Evolutionary conservation across 2,797 vertebrate species (phyloP), one percentile per base, ranked within the genome.

Genomic region (Falco concolor): DNA sequence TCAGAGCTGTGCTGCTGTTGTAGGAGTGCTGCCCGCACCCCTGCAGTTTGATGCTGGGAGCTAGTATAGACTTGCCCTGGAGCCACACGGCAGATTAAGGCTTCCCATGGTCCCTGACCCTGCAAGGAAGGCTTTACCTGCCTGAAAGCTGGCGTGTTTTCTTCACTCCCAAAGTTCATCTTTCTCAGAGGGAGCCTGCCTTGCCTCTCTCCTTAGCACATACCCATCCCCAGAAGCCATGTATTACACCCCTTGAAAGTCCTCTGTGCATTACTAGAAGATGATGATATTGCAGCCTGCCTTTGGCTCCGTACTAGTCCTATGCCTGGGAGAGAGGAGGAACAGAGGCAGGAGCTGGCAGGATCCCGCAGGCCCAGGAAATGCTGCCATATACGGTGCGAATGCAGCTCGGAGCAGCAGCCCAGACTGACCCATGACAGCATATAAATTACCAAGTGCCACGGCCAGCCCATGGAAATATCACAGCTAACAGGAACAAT

Each of bases 381-480:
- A 65, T 6, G 22, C 81, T 69, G 75, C 96, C 88, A 87, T 97
- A 92, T 95, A 97, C 79, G 92, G 96, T 85, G 70, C 76, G 53
- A 94, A 89, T 24, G 52, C 77, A 73, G 80, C 40, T 84, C 19
- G 15, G 88, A 95, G 85, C 65, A 72, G 53, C 69, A 90, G 63
- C 63, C 53, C 30, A 15, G 42, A 19, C 44, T 28, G 70, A 57
- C 49, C 49, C 19, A 2, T 34, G 77, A 90, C 86, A 89, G 67
- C 13, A 21, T 67, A 92, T 82, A 94, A 92, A 83, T 82, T 65
- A 60, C 38, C 5, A 27, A 84, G 42, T 18, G 19, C 34, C 15
- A 38, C 5, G 8, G 59, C 70, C 76, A 91, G 50, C 53, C 36
- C 84, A 27, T 11, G 56, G 77, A 82, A 81, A 70, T n/a, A 87